Evolutionary conservation across 2,888 invertebrate species (phyloP), one percentile per base, ranked within the genome.

Genomic region (Mythimna loreyi): DNA sequence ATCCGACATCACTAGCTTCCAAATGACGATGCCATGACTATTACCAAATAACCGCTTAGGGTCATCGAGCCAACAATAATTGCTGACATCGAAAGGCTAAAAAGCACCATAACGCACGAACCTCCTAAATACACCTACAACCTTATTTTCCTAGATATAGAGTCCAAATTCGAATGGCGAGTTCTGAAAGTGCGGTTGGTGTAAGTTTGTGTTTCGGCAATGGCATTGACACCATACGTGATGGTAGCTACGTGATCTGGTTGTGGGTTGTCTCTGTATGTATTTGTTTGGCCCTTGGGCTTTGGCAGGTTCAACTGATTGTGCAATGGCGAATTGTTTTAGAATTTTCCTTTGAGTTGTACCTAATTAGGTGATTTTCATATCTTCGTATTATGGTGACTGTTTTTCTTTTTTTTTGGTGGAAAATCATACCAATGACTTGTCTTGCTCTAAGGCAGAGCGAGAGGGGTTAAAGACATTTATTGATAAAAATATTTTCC

Each of bases 221-320:
- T 89, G 89, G 89, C 90, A 90, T 90, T 90, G 90, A 89, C 90
- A 89, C 84, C 85, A 86, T 89, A 90, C 90, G 90, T 90, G 89
- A 87, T 83, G 76, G 80, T 60, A 61, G 47, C 74, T 55, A 86
- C 85, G 85, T 87, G 87, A 78, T 80, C 64, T 78, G 81, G 62
- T 63, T 77, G 56, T 59, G 43, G 70, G 67, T 63, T 64, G n/a
- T 55, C 33, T 55, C 21, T 72, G 33, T 61, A 57, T 65, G 52
- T 60, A 53, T 53, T 65, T 33, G 19, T 58, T 53, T 21, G 63
- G 69, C 68, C 65, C 82, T 72, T 63, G 59, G 56, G 50, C 11
- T 61, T n/a, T 55, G 11, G 30, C 52, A 60, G 58, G 52, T 67
- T 59, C 43, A 61, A 53, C 7, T 25, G 30, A 47, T 75, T 67